A percentile compares a stretch with the other conserved stretches of the same genome.
Evolutionary conservation across 1,140 invertebrate species (phyloP).

Genomic region (Lepidostoma basale): DNA sequence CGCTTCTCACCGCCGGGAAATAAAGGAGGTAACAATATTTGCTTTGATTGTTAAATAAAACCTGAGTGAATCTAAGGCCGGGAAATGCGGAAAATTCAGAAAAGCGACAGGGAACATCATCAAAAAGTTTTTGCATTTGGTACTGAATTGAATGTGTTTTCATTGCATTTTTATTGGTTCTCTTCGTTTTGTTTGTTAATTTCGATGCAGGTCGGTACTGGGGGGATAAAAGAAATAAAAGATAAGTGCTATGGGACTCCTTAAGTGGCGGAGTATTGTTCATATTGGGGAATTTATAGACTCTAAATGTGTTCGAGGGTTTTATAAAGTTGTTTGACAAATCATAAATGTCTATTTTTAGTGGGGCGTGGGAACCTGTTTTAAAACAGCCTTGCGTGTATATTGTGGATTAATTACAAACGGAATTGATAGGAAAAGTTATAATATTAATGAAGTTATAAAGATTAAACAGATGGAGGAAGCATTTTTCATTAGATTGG

Average conservation of each 20-base stretch:
- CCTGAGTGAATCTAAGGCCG: constrained; percentile 22
- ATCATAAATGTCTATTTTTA: constrained; percentile 9
- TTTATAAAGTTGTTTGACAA: constrained; percentile 24
- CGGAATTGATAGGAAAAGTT: too few relatives aligned
- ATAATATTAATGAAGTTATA: too few relatives aligned
- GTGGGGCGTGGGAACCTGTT: not conserved
- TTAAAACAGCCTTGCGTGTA: not conserved
- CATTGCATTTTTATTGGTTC: not conserved
- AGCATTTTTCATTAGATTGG: too few relatives aligned
- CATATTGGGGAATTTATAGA: constrained; percentile 25
- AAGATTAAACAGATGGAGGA: too few relatives aligned
- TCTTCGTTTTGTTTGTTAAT: not conserved
- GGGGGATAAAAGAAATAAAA: not conserved
- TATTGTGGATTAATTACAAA: too few relatives aligned
- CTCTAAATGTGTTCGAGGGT: constrained; percentile 10
- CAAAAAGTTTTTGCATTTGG: not conserved
- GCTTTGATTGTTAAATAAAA: constrained; percentile 46
- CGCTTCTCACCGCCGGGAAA: constrained; percentile 27
- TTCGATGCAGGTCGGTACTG: not conserved
- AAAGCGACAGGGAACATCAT: not conserved
- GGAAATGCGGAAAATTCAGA: not conserved
- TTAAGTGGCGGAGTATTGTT: constrained; percentile 24
- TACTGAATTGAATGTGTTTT: not conserved
- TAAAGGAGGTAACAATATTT: constrained; percentile 45
- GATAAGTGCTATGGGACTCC: constrained; percentile 23